Conservation (phyloP, 2,797 vertebrate species). For the Neomorphus geoffroyi region DNA sequence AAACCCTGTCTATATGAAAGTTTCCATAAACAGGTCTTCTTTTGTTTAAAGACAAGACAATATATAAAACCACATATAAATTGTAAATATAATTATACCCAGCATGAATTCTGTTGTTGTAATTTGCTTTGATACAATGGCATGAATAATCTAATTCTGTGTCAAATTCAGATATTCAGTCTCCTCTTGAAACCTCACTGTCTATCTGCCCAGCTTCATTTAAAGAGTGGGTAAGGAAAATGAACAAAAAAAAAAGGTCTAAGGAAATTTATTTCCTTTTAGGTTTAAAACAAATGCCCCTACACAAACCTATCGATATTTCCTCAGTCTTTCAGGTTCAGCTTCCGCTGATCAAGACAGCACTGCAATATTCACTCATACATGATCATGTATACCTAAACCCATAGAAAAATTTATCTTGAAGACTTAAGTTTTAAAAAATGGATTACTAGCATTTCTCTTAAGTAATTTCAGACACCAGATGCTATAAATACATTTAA, state of each 20-base stretch:
- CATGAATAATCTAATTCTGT: not conserved
- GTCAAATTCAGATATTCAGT: not conserved
- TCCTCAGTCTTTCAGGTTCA: not conserved
- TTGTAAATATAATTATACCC: not conserved
- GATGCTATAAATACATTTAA: not conserved
- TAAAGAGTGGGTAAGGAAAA: not conserved
- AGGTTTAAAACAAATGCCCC: not conserved
- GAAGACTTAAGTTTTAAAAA: not conserved
- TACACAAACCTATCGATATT: not conserved
- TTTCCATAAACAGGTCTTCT: not conserved
- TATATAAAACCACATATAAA: not conserved
- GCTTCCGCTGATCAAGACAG: not conserved
- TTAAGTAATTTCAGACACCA: conserved; percentile 25
- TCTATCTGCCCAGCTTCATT: not conserved
- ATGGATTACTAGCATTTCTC: conserved; percentile 16
- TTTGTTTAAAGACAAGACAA: not conserved
- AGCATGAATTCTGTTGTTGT: not conserved
- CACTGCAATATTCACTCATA: not conserved
- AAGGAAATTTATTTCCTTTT: not conserved
- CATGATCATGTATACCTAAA: not conserved
- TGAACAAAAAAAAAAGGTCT: not conserved
- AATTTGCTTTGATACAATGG: not conserved
- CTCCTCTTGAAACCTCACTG: not conserved
- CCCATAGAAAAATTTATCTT: not conserved
- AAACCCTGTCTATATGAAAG: not conserved